Percentiles rank a stretch among this genome's conserved stretches.
Conservation (phyloP, 2,113 vertebrate genomes). For the Scytalopus superciliaris region DNA sequence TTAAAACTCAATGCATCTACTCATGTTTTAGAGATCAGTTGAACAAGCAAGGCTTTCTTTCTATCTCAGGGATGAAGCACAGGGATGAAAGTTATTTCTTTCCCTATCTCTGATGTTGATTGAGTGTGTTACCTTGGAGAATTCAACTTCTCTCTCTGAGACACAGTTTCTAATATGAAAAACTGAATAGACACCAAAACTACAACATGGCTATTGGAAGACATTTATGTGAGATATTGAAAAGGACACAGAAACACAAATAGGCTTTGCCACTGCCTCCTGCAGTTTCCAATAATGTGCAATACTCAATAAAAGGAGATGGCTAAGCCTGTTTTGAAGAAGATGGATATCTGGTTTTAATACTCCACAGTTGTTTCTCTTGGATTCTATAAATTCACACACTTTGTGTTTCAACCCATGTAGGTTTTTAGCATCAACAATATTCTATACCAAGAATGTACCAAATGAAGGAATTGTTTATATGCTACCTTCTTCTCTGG, state of each 20-base stretch:
- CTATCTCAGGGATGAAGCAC: neutral
- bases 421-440: neutral
- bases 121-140: neutral
- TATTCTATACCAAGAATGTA: neutral
- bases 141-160: neutral
- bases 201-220: neutral
- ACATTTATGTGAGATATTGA: neutral
- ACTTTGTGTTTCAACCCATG: neutral
- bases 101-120: neutral
- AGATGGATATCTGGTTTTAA: neutral
- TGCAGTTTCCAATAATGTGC: neutral
- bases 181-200: neutral
- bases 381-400: neutral
- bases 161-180: neutral
- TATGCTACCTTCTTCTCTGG: neutral
- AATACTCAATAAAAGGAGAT: neutral
- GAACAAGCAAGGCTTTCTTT: neutral
- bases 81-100: neutral
- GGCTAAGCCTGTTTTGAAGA: neutral
- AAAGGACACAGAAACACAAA: neutral
- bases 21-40: neutral
- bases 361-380: neutral
- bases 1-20: neutral
- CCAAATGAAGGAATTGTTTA: neutral
- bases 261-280: neutral